Evolutionary conservation across 1,140 invertebrate genomes (phyloP), one percentile per base, ranked within the genome.

Genomic region (Achroia grisella): DNA sequence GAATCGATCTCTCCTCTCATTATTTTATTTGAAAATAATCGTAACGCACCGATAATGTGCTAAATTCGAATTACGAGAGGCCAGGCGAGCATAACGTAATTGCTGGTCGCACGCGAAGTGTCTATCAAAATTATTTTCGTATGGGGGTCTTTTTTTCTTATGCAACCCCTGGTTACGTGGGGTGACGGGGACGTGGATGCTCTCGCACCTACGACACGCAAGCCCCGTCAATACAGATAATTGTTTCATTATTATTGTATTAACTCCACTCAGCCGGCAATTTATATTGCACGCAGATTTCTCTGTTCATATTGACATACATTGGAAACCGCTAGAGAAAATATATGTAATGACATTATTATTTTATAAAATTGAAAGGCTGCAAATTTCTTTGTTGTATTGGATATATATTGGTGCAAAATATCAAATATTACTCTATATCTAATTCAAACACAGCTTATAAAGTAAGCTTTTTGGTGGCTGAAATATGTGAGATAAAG

Each of bases 231-330:
- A 69, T 76, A 70, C 56, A 49, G 55, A 67, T 84, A 82, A 84
- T 84, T 80, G 77, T 80, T 84, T 79, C 80, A 84, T 84, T 84
- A 80, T 77, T 80, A 66, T 78, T 72, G 64, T 75, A 80, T 84
- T 84, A 84, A 84, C 78, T 84, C 66, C 55, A 52, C 52, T 74
- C 64, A 67, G 51, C 59, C 55, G 61, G 60, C 65, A 63, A 79
- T 76, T 73, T 75, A 63, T 77, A 58, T 62, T 43, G 45, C 47
- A 46, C 35, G 52, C 54, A 33, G 51, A 59, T 62, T 44, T 28
- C 39, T 32, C 23, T 39, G 39, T 29, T 47, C 15, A 15, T 37
- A 15, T 37, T 37, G 17, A 37, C 13, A 15, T 37, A 15, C n/a
- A 4, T 14, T 37, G 35, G 13, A 15, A 37, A 37, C 35, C 17